Evolutionary conservation across 2,888 invertebrate species (phyloP), one percentile per base, ranked within the genome.

Genomic region (Odontomyia ornata): DNA sequence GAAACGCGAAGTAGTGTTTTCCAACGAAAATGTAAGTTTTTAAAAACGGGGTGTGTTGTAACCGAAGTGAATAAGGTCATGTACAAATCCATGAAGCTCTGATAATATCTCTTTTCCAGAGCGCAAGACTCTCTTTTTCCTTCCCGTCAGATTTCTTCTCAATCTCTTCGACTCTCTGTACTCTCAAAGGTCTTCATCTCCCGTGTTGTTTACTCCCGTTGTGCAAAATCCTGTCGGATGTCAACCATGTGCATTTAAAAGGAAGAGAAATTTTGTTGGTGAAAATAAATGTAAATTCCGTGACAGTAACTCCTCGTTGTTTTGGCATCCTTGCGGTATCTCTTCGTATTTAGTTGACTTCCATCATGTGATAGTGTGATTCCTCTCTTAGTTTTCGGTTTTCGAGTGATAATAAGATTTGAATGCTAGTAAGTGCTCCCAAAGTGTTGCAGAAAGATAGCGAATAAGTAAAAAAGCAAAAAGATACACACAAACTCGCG

Each of bases 51-150:
- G 73, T 73, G 73, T 73, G 73, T 73, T 73, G 73, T 73, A 73
- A 73, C 60, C 73, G 36, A 73, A 73, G 60, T 73, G 73, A 73
- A 73, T 73, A 73, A 73, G 73, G 73, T 73, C 73, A 73, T 60
- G 60, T 73, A 57, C 73, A 57, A 27, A 30, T 23, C 36, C 36
- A 60, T 57, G 73, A 73, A 73, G 9, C n/a, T 73, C 36, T 43
- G 57, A 60, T 36, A 57, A n/a, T 60, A 28, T 57, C 57, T 73
- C 73, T 56, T 56, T 36, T 46, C n/a, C 25, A 13, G 60, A 23
- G 7, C 18, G 60, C 5, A 11, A 5, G 60, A 15, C 56, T 72
- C 56, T 72, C 56, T 72, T 36, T 21, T 25, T 73, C 56, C 30
- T 36, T 57, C 36, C 36, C 36, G 9, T 36, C 36, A 9, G 1